These are phyloP conservation scores for Spinibarbus caldwelli DNA, from an alignment of 2,797 vertebrate genomes.

Conservation along the genomic window DNA sequence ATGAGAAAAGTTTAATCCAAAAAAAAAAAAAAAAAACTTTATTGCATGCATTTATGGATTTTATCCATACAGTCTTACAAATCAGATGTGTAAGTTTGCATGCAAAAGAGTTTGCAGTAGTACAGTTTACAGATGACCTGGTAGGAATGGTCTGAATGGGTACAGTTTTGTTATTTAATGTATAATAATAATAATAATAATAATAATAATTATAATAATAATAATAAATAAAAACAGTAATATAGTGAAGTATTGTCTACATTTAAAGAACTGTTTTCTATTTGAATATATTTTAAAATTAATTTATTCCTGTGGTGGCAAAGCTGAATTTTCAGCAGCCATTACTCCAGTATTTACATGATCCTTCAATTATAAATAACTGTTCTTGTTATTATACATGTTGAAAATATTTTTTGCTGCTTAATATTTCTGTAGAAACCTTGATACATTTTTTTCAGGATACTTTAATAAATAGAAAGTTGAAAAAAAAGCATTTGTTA, in stretches of 20 bases:
- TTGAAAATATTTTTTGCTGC: neutral
- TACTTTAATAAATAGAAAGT: neutral
- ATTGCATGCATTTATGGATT: neutral
- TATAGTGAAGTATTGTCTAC: neutral
- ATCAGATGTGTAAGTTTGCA: neutral
- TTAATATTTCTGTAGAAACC: no score
- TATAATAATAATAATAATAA: neutral
- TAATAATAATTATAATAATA: neutral
- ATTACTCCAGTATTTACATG: no score
- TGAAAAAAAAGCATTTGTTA: neutral
- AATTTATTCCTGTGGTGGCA: no score
- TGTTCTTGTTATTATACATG: neutral
- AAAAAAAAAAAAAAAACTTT: neutral
- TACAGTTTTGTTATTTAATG: neutral
- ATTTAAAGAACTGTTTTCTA: neutral
- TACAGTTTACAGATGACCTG: neutral
- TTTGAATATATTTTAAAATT: no score
- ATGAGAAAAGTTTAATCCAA: constrained; percentile 1
- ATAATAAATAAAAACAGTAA: neutral
- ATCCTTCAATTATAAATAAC: neutral
- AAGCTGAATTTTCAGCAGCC: no score
- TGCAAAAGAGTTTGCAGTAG: neutral
- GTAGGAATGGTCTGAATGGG: neutral
- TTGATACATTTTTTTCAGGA: no score
- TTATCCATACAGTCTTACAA: neutral